Base-by-base conservation (phyloP, 2,888 invertebrate species). In the Lithodes maja region DNA sequence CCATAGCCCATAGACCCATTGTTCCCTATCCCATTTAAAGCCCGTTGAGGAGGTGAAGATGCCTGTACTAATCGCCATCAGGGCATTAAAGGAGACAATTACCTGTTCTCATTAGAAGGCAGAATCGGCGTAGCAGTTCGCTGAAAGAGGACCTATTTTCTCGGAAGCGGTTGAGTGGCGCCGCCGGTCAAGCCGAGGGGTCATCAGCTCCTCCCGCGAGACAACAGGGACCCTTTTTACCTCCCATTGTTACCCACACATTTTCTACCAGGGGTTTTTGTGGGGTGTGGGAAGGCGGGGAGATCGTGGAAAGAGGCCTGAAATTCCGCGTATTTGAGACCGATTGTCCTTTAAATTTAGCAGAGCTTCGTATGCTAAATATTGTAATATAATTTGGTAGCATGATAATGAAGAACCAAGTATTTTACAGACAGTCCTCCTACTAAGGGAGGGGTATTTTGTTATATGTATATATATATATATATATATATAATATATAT, bases 1-100 rank as follows among this genome's bases (percentile, higher is more conserved):
- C 2, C 54, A n/a, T 85, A 69, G n/a, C 12, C 2, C 54, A n/a
- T 85, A 69, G n/a, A n/a, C 49, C 61, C 82, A 50, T 75, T 55
- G 12, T 17, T 49, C 69, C 69, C 80, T 55, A 53, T 9, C 53
- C 84, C 79, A 74, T 87, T 87, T 84, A 87, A 84, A 87, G 71
- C 54, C 12, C 79, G 84, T 77, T 84, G 87, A 87, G 83, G 87
- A 87, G 87, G 87, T 87, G 87, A 83, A 74, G 87, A 87, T 77
- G 87, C 83, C 87, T 84, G 87, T 79, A 77, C 87, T 87, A 87
- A 87, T 87, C 87, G 79, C 87, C 71, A 87, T 87, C 87, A 87
- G 53, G 84, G 83, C 83, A 87, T 79, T 87, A 87, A 87, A 87
- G 83, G 79, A 87, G 87, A 87, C 83, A 84, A 84, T 87, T 87